These are phyloP conservation scores for Gobio gobio DNA, from an alignment of 2,113 vertebrate species.

Conservation along the genomic window DNA sequence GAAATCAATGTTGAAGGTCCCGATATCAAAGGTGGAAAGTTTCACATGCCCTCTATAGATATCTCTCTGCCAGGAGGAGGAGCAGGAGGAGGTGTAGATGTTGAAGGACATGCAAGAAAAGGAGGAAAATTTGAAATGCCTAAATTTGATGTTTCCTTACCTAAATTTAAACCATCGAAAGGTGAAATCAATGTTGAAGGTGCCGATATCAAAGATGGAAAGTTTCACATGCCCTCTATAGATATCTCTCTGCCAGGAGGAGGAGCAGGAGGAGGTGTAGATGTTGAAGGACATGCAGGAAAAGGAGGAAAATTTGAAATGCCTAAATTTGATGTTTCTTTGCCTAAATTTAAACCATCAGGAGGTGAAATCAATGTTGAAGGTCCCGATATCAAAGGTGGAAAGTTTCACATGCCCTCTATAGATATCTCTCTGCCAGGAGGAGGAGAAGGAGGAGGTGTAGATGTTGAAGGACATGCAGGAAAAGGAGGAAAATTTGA, in stretches of 20 bases:
- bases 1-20: slow-evolving; percentile 49
- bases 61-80: not conserved
- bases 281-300: not conserved
- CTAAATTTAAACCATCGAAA: slow-evolving; percentile 34
- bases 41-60: not conserved
- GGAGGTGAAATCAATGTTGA: not conserved
- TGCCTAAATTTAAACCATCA: not conserved
- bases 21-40: slow-evolving; percentile 15
- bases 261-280: slow-evolving; percentile 53
- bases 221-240: slow-evolving; percentile 62
- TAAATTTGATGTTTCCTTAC: slow-evolving; percentile 42
- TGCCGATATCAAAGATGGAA: slow-evolving; percentile 41
- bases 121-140: slow-evolving; percentile 49
- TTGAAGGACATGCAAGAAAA: slow-evolving; percentile 45
- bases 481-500: slow-evolving; percentile 42
- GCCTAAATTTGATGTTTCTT: slow-evolving; percentile 50
- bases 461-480: slow-evolving; percentile 11
- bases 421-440: slow-evolving; percentile 63
- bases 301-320: slow-evolving; percentile 60
- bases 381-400: slow-evolving; percentile 45
- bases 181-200: slow-evolving; percentile 13
- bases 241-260: slow-evolving; percentile 59
- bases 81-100: not conserved
- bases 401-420: slow-evolving; percentile 58
- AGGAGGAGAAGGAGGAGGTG: slow-evolving; percentile 28